These are phyloP conservation scores for Rhinoptilus africanus DNA, from an alignment of 2,113 vertebrate genomes.

Conservation along the genomic window DNA sequence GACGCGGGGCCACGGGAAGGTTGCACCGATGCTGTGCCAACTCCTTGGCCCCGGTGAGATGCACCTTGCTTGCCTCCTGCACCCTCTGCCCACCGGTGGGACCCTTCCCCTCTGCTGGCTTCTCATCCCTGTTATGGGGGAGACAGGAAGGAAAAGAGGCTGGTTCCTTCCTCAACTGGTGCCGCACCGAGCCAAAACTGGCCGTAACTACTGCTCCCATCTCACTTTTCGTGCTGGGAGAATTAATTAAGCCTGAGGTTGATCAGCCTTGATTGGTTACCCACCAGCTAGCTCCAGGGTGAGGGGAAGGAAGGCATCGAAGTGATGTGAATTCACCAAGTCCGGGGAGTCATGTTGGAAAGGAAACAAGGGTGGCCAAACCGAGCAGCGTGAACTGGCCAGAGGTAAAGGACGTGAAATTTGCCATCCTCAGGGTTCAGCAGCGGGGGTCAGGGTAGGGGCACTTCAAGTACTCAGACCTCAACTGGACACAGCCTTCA, in stretches of 20 bases:
- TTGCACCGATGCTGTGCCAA: accelerated
- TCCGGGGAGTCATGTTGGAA: not conserved
- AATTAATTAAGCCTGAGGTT: not conserved
- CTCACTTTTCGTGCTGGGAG: not conserved
- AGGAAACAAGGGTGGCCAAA: not conserved
- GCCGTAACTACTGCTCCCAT: accelerated
- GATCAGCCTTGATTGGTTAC: not conserved
- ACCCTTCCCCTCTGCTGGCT: too few species aligned
- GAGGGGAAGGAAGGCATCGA: not conserved
- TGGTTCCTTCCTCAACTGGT: accelerated
- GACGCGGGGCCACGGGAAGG: not conserved
- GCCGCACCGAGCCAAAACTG: not conserved
- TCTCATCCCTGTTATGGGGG: not conserved
- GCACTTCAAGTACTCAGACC: not conserved
- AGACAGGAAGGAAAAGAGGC: not conserved
- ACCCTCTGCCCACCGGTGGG: accelerated
- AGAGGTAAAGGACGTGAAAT: not conserved
- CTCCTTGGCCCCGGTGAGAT: not conserved
- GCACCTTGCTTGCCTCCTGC: accelerated
- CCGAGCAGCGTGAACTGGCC: too few species aligned
- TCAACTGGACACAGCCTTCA: not conserved
- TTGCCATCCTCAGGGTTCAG: not conserved
- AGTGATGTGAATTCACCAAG: not conserved
- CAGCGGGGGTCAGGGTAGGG: not conserved
- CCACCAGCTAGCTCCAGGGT: not conserved